Evolutionary conservation across 1,140 invertebrate genomes (phyloP).

Genomic region (Zaprionus taronus): DNA sequence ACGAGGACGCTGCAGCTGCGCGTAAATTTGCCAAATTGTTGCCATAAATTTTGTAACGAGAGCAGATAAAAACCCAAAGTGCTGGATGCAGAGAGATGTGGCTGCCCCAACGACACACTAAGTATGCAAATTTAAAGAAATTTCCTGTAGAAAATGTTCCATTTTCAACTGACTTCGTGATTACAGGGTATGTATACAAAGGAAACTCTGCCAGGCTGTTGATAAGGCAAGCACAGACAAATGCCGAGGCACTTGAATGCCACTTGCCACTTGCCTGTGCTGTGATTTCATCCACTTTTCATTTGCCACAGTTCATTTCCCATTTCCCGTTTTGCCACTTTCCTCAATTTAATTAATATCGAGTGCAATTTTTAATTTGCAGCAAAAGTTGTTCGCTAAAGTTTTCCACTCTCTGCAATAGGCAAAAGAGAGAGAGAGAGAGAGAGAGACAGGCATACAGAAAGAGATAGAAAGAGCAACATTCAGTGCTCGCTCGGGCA

Average conservation of each 20-base stretch:
- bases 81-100: not conserved
- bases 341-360: conserved; percentile 68
- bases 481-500: conserved; percentile 10
- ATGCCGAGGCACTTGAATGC: conserved; percentile 8
- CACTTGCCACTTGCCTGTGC: conserved; percentile 21
- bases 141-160: not conserved
- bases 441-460: not conserved
- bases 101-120: not conserved
- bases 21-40: conserved; percentile 73
- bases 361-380: conserved; percentile 44
- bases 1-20: conserved; percentile 36
- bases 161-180: not conserved
- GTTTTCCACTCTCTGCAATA: not conserved
- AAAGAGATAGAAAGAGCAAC: not conserved
- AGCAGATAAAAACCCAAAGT: conserved; percentile 11
- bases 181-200: conserved; percentile 7
- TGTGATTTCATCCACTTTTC: conserved; percentile 19
- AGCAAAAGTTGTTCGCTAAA: conserved; percentile 11
- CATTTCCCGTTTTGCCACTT: conserved; percentile 7
- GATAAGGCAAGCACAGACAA: conserved; percentile 40
- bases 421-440: not conserved
- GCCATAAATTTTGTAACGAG: conserved; percentile 62
- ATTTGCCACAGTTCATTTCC: conserved; percentile 6
- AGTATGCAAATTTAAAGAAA: conserved; percentile 1
- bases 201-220: conserved; percentile 23